These are phyloP conservation scores for Synanthedon andrenaeformis DNA, from an alignment of 2,888 invertebrate genomes.

Conservation along the genomic window DNA sequence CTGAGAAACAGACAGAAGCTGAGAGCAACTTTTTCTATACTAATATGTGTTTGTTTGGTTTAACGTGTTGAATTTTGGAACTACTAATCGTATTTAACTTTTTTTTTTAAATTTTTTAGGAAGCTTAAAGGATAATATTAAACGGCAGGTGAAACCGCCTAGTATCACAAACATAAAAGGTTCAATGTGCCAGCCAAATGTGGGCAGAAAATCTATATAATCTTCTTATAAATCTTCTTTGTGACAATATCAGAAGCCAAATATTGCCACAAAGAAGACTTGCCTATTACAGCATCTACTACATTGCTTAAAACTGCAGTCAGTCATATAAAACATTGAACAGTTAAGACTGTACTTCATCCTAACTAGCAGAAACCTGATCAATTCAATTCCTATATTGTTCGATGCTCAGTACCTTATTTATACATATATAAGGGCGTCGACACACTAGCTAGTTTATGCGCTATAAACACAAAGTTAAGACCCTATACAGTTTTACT, in stretches of 20 bases:
- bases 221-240: too few species aligned
- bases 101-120: too few species aligned
- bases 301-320: background rate
- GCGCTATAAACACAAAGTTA: slow-evolving; percentile 24
- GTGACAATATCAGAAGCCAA: background rate
- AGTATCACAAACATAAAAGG: too few species aligned
- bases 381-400: background rate
- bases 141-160: too few species aligned
- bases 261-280: background rate
- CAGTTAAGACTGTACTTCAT: background rate
- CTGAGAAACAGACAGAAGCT: too few species aligned
- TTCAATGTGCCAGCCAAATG: too few species aligned
- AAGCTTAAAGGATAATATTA: too few species aligned
- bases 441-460: slow-evolving; percentile 26
- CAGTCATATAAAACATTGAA: too few species aligned
- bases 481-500: slow-evolving; percentile 14
- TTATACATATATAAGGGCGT: slow-evolving; percentile 14
- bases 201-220: too few species aligned
- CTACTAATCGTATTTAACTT: too few species aligned
- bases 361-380: background rate
- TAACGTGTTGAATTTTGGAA: too few species aligned
- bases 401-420: background rate
- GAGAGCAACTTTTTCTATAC: background rate
- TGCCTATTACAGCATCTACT: background rate
- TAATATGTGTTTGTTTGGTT: background rate